Percentiles rank a stretch among this genome's conserved stretches.
These are phyloP conservation scores for Hyposmocoma kahamanoa DNA, from an alignment of 1,140 invertebrate species.

Conservation along the genomic window DNA sequence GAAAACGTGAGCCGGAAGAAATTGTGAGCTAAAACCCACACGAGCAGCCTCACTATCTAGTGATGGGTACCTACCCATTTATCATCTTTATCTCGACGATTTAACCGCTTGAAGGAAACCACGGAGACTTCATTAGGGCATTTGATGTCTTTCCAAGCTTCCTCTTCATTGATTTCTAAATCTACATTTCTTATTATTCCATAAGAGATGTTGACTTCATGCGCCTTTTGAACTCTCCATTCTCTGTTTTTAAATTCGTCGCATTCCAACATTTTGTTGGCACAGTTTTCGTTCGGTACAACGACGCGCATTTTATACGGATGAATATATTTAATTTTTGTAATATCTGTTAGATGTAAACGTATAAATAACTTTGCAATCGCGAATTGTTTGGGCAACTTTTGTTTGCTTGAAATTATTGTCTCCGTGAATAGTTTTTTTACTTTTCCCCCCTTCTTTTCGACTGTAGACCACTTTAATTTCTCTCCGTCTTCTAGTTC, in stretches of 20 bases:
- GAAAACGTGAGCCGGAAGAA: background rate
- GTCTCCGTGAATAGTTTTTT: background rate
- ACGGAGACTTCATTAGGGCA: background rate
- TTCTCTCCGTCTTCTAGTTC: no score
- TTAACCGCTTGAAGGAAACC: background rate
- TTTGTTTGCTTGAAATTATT: background rate
- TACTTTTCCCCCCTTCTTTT: background rate
- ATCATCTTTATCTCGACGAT: background rate
- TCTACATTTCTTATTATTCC: conserved; percentile 1
- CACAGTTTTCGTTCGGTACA: background rate
- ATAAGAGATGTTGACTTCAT: background rate
- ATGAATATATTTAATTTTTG: conserved; percentile 2
- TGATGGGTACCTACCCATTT: background rate
- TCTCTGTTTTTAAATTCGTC: background rate
- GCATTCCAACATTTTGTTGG: background rate
- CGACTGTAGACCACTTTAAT: background rate
- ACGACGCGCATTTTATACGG: background rate
- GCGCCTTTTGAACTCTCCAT: background rate
- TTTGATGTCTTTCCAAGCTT: background rate
- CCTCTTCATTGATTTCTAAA: background rate
- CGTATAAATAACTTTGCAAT: background rate
- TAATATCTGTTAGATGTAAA: background rate
- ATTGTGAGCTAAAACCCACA: background rate
- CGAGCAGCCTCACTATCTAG: background rate
- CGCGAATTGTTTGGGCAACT: background rate